phyloP scores from a whole-genome alignment of 2,797 vertebrate species.

The Adrianichthys oophorus region DNA sequence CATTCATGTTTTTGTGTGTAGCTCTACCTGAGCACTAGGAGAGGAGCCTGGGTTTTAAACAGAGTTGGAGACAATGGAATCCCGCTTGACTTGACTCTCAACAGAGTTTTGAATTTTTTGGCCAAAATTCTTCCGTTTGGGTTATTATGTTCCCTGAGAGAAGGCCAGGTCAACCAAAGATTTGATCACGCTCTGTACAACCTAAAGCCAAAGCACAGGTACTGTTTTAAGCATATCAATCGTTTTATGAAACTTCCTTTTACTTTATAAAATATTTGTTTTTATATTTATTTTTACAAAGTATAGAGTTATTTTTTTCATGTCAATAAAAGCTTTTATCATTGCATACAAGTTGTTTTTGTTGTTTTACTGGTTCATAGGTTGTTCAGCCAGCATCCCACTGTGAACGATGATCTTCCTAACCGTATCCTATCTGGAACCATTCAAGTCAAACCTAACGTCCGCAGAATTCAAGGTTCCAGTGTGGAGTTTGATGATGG shows the following conservation, averaged over 20 bases:
- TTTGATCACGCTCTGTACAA: slow-evolving; percentile 78
- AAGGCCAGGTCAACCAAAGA: slow-evolving; percentile 63
- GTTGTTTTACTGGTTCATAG: slow-evolving; percentile 41
- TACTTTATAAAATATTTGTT: no score
- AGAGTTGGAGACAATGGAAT: slow-evolving; percentile 70
- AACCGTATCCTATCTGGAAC: slow-evolving; percentile 81
- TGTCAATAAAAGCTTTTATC: no score
- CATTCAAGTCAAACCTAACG: slow-evolving; percentile 76
- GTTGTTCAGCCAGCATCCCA: slow-evolving; percentile 77
- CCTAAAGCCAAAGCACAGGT: slow-evolving; percentile 90
- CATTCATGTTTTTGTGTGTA: slow-evolving; percentile 29
- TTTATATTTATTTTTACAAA: no score
- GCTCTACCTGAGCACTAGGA: slow-evolving; percentile 82
- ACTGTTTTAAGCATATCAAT: slow-evolving; percentile 1
- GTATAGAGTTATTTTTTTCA: no score
- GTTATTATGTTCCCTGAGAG: slow-evolving; percentile 39
- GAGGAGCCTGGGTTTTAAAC: slow-evolving; percentile 80
- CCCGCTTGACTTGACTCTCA: slow-evolving; percentile 64
- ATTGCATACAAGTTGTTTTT: not conserved
- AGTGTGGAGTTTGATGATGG: slow-evolving; percentile 81
- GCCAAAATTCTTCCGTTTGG: slow-evolving; percentile 36
- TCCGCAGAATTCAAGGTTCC: slow-evolving; percentile 73
- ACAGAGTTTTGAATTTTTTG: fast-evolving
- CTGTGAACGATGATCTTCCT: slow-evolving; percentile 79
- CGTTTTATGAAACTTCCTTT: no score